These are phyloP conservation scores for Saturnia japonica DNA, from an alignment of 2,888 invertebrate species.

Conservation along the genomic window DNA sequence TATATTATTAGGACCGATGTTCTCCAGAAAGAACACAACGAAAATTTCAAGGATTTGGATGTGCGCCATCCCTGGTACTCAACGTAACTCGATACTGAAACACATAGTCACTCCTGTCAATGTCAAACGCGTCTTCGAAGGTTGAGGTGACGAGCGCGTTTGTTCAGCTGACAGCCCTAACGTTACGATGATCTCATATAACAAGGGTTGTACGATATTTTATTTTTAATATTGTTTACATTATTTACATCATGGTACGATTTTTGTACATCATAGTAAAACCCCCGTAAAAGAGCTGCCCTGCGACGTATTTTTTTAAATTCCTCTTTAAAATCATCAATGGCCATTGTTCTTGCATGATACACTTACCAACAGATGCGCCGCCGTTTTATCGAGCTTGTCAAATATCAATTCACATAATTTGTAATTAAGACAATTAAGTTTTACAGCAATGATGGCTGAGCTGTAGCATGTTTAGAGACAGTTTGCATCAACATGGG, in stretches of 20 bases:
- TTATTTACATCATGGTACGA: not conserved
- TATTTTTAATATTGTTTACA: not conserved
- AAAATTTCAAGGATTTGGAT: not conserved
- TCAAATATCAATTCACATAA: no score
- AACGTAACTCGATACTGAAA: conserved; percentile 9
- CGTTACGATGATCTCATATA: not conserved
- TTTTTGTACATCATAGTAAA: no score
- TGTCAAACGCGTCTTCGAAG: conserved; percentile 8
- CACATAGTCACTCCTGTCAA: not conserved
- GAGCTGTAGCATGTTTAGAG: no score
- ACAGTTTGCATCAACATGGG: no score
- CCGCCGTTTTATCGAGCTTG: no score
- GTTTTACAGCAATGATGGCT: no score
- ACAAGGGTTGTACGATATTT: not conserved
- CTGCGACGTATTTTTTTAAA: no score
- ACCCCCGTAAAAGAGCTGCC: no score
- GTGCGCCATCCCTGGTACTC: not conserved
- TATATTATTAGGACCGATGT: not conserved
- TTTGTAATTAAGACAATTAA: no score
- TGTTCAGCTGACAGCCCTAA: conserved; percentile 36
- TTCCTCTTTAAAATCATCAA: no score
- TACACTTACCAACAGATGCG: no score
- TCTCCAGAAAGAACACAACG: not conserved
- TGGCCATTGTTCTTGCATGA: no score
- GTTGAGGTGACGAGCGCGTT: conserved; percentile 23